phyloP scores from a whole-genome alignment of 2,888 invertebrate species.

The Malachius bipustulatus region DNA sequence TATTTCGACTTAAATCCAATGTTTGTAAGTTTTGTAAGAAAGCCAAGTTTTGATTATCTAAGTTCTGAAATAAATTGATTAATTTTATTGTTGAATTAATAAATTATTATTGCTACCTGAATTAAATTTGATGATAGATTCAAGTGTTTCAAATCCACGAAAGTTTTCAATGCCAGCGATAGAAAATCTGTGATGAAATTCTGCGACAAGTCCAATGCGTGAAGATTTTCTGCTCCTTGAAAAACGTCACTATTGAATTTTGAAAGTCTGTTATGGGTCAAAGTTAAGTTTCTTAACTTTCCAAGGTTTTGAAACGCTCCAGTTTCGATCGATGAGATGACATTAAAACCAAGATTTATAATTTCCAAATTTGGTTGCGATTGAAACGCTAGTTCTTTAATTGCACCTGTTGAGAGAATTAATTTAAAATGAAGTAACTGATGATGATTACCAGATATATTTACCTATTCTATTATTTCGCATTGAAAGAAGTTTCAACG shows the following conservation, averaged over 20 bases:
- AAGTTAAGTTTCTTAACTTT: conserved; percentile 54
- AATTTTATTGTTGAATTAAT: neutral
- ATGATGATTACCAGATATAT: conserved; percentile 22
- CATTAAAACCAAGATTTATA: conserved; percentile 69
- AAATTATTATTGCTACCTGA: conserved; percentile 44
- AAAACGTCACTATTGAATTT: conserved; percentile 79
- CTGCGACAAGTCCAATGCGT: conserved; percentile 71
- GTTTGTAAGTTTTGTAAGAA: conserved; percentile 56
- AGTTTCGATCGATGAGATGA: conserved; percentile 63
- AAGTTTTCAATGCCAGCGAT: conserved; percentile 58
- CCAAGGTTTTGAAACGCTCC: conserved; percentile 59
- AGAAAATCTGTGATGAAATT: conserved; percentile 80
- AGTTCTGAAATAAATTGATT: conserved; percentile 44
- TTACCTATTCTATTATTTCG: conserved; percentile 73
- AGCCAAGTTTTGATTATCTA: conserved; percentile 62
- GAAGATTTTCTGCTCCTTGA: conserved; percentile 60
- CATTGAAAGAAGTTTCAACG: conserved; percentile 60
- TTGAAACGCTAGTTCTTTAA: conserved; percentile 55
- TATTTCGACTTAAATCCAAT: conserved; percentile 74
- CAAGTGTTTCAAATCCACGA: conserved; percentile 56
- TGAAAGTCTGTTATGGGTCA: conserved; percentile 66
- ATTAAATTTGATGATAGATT: conserved; percentile 80
- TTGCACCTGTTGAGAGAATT: conserved; percentile 42
- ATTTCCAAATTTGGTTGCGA: conserved; percentile 58
- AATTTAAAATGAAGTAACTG: neutral